Evolutionary conservation across 1,140 invertebrate species (phyloP).

Genomic region (Schlechtendalia chinensis): DNA sequence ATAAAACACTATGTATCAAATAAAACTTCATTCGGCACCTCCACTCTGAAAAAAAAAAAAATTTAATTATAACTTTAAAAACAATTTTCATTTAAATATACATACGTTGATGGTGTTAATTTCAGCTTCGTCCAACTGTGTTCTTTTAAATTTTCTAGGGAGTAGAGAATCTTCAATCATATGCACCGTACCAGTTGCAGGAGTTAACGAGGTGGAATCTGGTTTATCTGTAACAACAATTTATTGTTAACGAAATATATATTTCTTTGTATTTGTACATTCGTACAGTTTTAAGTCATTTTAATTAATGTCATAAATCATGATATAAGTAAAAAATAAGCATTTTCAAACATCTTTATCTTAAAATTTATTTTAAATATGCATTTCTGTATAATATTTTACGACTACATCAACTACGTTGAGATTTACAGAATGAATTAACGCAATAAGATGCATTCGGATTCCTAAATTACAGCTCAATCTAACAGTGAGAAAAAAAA

Average conservation of each 20-base stretch:
- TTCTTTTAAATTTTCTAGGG: slow-evolving; percentile 23
- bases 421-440: too few relatives aligned
- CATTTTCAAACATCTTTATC: too few relatives aligned
- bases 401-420: too few relatives aligned
- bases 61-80: background rate
- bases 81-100: background rate
- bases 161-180: background rate
- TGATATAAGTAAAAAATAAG: too few relatives aligned
- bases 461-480: too few relatives aligned
- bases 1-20: background rate
- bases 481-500: too few relatives aligned
- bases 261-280: too few relatives aligned
- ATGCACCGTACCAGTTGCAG: background rate
- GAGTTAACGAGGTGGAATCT: background rate
- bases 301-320: too few relatives aligned
- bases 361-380: too few relatives aligned
- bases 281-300: too few relatives aligned
- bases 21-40: slow-evolving; percentile 25
- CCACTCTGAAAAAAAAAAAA: slow-evolving; percentile 35
- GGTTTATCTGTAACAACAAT: slow-evolving; percentile 8
- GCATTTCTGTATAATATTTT: too few relatives aligned
- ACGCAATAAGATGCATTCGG: too few relatives aligned
- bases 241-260: background rate
- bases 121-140: slow-evolving; percentile 20
- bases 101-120: slow-evolving; percentile 41